phyloP scores from a whole-genome alignment of 2,113 vertebrate genomes.

The Pelmatolapia mariae region DNA sequence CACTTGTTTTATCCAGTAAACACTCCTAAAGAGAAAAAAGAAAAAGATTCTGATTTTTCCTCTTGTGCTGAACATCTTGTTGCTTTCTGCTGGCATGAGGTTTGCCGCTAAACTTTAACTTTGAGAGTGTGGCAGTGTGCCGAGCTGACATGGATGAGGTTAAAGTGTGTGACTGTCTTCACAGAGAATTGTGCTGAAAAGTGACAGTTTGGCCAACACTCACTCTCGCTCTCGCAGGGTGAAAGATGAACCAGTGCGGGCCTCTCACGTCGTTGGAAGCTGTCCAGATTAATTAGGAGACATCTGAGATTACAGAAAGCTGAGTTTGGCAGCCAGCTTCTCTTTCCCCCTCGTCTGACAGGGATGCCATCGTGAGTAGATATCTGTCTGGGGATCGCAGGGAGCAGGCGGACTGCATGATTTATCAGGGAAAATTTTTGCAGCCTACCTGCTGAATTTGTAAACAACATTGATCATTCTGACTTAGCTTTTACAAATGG shows the following conservation, averaged over 20 bases:
- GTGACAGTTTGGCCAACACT: constrained; percentile 41
- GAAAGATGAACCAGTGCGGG: constrained; percentile 39
- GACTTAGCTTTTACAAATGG: constrained; percentile 51
- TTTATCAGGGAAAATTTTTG: constrained; percentile 67
- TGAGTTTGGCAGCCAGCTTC: constrained; percentile 5
- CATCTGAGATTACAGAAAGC: constrained; percentile 38
- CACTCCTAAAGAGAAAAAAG: not conserved
- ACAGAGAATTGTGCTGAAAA: constrained; percentile 6
- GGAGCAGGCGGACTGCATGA: constrained; percentile 38
- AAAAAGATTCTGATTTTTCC: not conserved
- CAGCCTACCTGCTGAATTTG: constrained; percentile 62
- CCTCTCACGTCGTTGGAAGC: constrained; percentile 53
- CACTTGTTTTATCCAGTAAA: not conserved
- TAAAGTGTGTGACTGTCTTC: constrained; percentile 22
- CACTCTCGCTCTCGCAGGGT: constrained; percentile 26
- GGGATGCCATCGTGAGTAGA: constrained; percentile 13
- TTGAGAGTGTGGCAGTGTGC: not conserved
- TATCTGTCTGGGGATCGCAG: constrained; percentile 42
- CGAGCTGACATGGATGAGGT: not conserved
- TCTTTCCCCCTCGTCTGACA: constrained; percentile 16
- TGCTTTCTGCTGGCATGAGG: not conserved
- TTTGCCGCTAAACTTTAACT: not conserved
- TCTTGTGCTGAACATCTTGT: not conserved
- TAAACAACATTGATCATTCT: constrained; percentile 70
- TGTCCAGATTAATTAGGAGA: constrained; percentile 69